Conservation (phyloP, 1,140 invertebrate genomes). For the Neodiprion pinetum region DNA sequence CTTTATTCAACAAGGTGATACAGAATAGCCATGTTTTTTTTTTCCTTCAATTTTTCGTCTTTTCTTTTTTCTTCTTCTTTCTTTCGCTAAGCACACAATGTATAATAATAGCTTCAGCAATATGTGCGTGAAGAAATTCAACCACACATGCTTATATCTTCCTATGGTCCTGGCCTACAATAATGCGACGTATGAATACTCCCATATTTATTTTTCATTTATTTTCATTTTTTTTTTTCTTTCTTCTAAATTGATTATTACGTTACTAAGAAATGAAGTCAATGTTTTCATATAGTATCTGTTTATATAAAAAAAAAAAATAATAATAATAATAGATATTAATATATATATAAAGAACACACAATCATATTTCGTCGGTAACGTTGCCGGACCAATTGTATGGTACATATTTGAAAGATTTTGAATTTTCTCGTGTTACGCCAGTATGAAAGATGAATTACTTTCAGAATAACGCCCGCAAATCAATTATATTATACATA, state of each 20-base stretch:
- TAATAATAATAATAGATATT: no score
- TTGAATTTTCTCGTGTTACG: no score
- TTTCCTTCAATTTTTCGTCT: conserved; percentile 27
- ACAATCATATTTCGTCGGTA: no score
- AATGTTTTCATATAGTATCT: no score
- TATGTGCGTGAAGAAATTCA: conserved; percentile 17
- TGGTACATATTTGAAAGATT: no score
- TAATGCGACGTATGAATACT: not conserved
- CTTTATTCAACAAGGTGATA: conserved; percentile 61
- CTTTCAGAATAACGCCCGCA: no score
- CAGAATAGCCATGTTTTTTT: conserved; percentile 51
- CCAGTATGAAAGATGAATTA: no score
- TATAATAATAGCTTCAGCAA: conserved; percentile 33
- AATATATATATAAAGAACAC: no score
- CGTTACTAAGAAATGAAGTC: no score
- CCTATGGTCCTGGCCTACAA: not conserved
- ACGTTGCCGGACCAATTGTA: no score
- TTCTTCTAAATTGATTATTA: not conserved
- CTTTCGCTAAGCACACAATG: conserved; percentile 52
- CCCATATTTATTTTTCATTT: not conserved
- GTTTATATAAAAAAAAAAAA: no score
- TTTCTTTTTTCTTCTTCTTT: conserved; percentile 24
- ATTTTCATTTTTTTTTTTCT: not conserved
- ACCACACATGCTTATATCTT: not conserved
- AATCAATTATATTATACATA: no score